Evolutionary conservation across 2,888 invertebrate genomes (phyloP).

Genomic region (Furcula furcula): DNA sequence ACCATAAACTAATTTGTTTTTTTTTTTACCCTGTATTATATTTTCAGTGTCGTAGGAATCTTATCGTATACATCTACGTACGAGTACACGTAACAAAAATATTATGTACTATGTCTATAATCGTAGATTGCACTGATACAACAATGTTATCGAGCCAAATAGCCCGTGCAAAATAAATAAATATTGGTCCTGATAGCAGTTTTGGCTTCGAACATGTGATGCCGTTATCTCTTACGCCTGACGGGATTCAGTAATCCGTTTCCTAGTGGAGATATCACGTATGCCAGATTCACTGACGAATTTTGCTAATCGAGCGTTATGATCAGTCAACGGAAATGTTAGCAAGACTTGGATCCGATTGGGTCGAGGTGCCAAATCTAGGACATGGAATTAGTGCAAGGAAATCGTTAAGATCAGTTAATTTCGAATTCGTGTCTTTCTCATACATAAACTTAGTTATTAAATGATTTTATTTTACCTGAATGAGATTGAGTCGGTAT

Average conservation of each 20-base stretch:
- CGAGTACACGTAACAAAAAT: too few relatives aligned
- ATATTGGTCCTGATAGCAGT: constrained; percentile 30
- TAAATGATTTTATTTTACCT: too few relatives aligned
- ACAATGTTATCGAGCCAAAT: constrained; percentile 35
- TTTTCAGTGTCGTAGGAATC: too few relatives aligned
- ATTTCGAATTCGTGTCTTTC: constrained; percentile 1
- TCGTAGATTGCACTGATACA: constrained; percentile 20
- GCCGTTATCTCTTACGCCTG: constrained; percentile 53
- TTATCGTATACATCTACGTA: too few relatives aligned
- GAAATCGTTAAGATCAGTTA: background rate
- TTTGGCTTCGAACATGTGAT: constrained; percentile 40
- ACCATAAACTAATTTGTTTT: too few relatives aligned
- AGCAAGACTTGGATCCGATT: constrained; percentile 11
- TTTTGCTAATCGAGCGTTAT: constrained; percentile 52
- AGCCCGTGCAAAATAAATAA: constrained; percentile 31
- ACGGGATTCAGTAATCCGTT: constrained; percentile 55
- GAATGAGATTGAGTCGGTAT: too few relatives aligned
- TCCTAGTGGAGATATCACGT: constrained; percentile 55
- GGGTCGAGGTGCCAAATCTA: background rate
- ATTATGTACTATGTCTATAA: constrained; percentile 6
- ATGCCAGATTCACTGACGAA: constrained; percentile 47
- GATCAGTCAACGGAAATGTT: constrained; percentile 37
- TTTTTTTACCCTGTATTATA: too few relatives aligned
- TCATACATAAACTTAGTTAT: too few relatives aligned
- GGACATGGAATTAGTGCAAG: constrained; percentile 3